Percentiles rank a stretch among this genome's conserved stretches.
Conservation (phyloP, 1,140 invertebrate species). For the Chironomus tepperi region DNA sequence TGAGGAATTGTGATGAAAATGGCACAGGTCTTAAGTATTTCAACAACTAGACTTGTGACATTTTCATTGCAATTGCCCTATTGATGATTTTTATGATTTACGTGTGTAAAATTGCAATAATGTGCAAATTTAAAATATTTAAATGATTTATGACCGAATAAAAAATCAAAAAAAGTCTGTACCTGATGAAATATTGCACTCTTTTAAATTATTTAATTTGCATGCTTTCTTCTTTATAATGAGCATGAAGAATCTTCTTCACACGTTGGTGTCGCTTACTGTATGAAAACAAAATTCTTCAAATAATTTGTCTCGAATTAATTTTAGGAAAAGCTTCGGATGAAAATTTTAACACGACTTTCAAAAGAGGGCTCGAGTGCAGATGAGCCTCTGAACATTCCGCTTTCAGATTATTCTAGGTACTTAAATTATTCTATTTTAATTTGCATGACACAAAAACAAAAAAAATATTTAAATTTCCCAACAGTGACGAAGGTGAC, state of each 20-base stretch:
- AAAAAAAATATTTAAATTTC: too few species aligned
- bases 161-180: not conserved
- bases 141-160: not conserved
- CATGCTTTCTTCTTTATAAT: not conserved
- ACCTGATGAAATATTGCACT: not conserved
- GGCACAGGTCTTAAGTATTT: too few species aligned
- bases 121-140: too few species aligned
- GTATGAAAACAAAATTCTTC: not conserved
- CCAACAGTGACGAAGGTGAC: constrained; percentile 61
- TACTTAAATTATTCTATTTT: constrained; percentile 32
- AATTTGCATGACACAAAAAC: too few species aligned
- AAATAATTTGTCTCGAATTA: not conserved
- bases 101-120: too few species aligned
- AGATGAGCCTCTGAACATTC: constrained; percentile 76
- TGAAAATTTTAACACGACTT: constrained; percentile 68
- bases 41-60: too few species aligned
- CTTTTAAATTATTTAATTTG: not conserved
- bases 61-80: too few species aligned
- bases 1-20: too few species aligned
- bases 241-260: not conserved
- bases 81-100: too few species aligned
- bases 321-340: constrained; percentile 60
- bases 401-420: constrained; percentile 78
- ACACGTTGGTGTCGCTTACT: not conserved
- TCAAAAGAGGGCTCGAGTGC: constrained; percentile 76